Percentiles rank a stretch among this genome's conserved stretches.
phyloP scores from a whole-genome alignment of 2,888 invertebrate species.

The Herminia tarsipennalis region DNA sequence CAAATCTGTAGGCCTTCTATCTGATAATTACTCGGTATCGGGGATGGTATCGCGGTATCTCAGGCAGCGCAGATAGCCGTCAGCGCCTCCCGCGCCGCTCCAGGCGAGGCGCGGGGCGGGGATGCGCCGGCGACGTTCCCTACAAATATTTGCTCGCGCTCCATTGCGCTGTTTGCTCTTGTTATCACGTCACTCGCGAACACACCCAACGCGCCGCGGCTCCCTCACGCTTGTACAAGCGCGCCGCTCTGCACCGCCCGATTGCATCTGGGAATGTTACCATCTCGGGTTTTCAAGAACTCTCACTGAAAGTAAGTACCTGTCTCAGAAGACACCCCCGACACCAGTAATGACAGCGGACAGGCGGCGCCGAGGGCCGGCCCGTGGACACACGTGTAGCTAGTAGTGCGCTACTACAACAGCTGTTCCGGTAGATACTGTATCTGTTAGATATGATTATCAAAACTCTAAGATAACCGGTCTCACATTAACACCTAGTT shows the following conservation, averaged over 20 bases:
- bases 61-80: slow-evolving; percentile 58
- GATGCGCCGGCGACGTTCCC: slow-evolving; percentile 52
- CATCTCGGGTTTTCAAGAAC: no score
- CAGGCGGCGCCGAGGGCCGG: no score
- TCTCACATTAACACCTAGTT: slow-evolving; percentile 81
- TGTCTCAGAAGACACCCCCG: no score
- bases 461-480: slow-evolving; percentile 77
- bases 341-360: background rate
- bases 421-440: slow-evolving; percentile 67
- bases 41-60: slow-evolving; percentile 76
- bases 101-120: slow-evolving; percentile 19
- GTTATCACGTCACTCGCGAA: slow-evolving; percentile 68
- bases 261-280: no score
- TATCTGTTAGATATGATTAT: slow-evolving; percentile 81
- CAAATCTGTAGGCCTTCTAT: slow-evolving; percentile 77
- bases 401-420: slow-evolving; percentile 33
- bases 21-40: slow-evolving; percentile 80
- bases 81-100: slow-evolving; percentile 22
- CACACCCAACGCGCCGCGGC: slow-evolving; percentile 53
- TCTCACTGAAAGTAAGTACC: no score
- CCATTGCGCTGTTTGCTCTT: slow-evolving; percentile 63
- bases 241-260: background rate
- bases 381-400: slow-evolving; percentile 7
- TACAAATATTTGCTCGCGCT: slow-evolving; percentile 71
- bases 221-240: slow-evolving; percentile 36